Base-by-base conservation (phyloP, 2,113 vertebrate genomes). In the Phaethornis superciliosus region DNA sequence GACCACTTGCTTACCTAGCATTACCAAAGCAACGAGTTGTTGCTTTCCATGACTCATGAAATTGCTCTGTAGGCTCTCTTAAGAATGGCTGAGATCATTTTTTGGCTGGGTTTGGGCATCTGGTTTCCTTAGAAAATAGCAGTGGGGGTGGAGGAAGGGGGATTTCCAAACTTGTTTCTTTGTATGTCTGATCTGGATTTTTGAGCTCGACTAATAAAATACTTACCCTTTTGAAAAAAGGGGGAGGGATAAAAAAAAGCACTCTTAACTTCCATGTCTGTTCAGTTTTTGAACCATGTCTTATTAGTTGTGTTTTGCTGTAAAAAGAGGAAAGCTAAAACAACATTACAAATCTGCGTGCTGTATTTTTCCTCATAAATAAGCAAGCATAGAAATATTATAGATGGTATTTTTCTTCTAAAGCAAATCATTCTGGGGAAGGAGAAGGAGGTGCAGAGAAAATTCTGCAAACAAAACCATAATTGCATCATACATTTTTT, bases 21-120 rank as follows among this genome's bases (percentile, higher is more conserved):
- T 97, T 95, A 80, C 97, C 96, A 96, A 72, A 96, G 96, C 95
- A 96, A 97, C 94, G n/a, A 92, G 85, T 74, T 96, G 94, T 94
- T 96, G 96, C 95, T 97, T 97, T 96, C 96, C 94, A 81, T 97
- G 96, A 97, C 96, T 97, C 96, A 97, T 95, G 94, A 96, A 96
- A 95, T 96, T 84, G 88, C 91, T 63, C 90, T 76, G 94, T 64
- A 88, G 92, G 74, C 90, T 95, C 75, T 88, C 91, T 94, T 81
- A 95, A 97, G 96, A 96, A 95, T 92, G 90, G 94, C 77, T 97
- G 97, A 97, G 96, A 82, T 97, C 90, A 97, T 69, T 95, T 95
- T 94, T 94, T 97, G 94, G 96, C 95, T 70, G 62, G 33, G 26
- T 68, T 37, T 35, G 44, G 40, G 88, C 86, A 96, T 96, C 95